A percentile compares a stretch with the other conserved stretches of the same genome.
Conservation (phyloP, 2,113 vertebrate species). For the Corvus cornix region DNA sequence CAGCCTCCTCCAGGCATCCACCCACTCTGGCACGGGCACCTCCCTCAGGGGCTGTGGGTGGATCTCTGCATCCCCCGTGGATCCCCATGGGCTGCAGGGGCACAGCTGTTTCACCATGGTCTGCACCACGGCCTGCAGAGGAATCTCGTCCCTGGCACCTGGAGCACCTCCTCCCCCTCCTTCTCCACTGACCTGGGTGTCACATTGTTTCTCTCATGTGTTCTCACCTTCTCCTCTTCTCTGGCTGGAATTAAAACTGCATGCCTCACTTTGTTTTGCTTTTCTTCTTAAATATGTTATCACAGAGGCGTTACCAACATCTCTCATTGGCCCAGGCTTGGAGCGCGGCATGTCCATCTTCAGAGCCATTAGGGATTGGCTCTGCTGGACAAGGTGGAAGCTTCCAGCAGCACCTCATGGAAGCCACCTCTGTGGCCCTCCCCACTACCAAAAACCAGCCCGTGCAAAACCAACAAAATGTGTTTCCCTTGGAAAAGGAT, state of each 20-base stretch:
- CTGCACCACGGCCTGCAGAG: fast-evolving
- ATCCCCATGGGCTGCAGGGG: background rate
- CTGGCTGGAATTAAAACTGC: background rate
- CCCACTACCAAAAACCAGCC: background rate
- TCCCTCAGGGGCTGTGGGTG: no score
- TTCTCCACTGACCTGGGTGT: background rate
- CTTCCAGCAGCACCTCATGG: background rate
- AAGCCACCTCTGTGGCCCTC: background rate
- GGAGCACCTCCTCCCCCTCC: background rate
- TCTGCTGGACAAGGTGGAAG: background rate
- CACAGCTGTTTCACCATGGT: background rate
- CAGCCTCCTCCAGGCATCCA: no score
- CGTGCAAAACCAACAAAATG: background rate
- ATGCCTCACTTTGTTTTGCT: background rate
- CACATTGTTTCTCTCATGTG: background rate
- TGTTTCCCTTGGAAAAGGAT: background rate
- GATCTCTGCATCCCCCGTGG: background rate
- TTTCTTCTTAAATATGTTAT: background rate
- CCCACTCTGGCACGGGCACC: no score
- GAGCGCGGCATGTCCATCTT: fast-evolving
- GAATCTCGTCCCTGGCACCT: fast-evolving
- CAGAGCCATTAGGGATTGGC: background rate
- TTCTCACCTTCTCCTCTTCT: background rate
- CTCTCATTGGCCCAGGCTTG: background rate
- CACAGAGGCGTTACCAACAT: background rate